phyloP scores from a whole-genome alignment of 2,113 vertebrate species.

The Atlantisia rogersi region DNA sequence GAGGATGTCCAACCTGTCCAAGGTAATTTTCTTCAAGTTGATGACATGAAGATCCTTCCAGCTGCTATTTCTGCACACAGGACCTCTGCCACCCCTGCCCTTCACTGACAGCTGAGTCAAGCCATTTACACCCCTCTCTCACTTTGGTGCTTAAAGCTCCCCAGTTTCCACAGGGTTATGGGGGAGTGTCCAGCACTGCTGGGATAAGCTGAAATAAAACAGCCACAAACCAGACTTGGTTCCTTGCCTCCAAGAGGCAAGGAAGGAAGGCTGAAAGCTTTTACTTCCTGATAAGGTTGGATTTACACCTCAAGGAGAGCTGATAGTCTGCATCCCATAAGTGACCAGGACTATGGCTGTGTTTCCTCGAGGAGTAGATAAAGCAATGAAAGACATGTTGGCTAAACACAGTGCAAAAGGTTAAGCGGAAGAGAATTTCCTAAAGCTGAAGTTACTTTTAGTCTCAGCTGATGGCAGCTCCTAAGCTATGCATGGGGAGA shows the following conservation, averaged over 20 bases:
- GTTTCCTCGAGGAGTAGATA: constrained; percentile 32
- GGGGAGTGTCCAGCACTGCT: background rate
- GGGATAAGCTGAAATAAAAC: constrained; percentile 36
- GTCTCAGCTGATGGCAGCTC: background rate
- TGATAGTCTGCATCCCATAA: constrained; percentile 13
- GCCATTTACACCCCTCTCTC: background rate
- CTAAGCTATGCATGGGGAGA: background rate
- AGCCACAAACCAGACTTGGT: background rate
- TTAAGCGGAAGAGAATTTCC: constrained; percentile 38
- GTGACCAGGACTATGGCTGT: background rate
- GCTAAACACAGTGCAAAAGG: constrained; percentile 8
- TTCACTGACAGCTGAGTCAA: background rate
- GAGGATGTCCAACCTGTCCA: background rate
- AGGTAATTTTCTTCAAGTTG: background rate
- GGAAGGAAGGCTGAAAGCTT: constrained; percentile 47
- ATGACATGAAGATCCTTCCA: background rate
- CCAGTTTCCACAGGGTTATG: background rate
- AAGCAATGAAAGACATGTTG: background rate
- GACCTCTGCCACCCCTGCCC: background rate
- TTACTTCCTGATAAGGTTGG: constrained; percentile 55
- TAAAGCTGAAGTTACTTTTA: background rate
- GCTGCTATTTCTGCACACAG: background rate
- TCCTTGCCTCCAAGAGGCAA: background rate
- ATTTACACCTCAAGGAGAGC: constrained; percentile 57
- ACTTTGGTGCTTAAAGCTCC: background rate